Evolutionary conservation across 1,140 invertebrate species (phyloP), one percentile per base, ranked within the genome.

Genomic region (Proales similis): DNA sequence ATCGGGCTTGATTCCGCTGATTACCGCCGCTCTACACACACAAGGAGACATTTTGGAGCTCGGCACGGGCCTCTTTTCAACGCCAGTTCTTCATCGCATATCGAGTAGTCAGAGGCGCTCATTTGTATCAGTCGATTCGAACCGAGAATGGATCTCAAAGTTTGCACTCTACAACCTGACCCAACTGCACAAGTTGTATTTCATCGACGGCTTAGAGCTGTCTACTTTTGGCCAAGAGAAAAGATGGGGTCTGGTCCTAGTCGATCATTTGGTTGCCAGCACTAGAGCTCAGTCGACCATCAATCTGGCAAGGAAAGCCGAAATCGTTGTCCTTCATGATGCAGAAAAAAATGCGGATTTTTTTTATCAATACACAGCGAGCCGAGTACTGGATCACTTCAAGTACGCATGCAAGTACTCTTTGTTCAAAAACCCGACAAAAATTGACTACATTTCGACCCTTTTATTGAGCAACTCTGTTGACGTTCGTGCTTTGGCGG

Each of bases 281-380:
- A 19, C 36, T 6, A n/a, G 48, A 36, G 14, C 48, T 4, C 42
- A 38, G 12, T 32, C 36, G 11, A 38, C 30, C 11, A 53, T 26
- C 2, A 33, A 36, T 14, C 42, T 38, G 22, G 27, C 48, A 24
- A 7, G 42, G 7, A 11, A 17, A 53, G 27, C 48, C 26, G 29
- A 53, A 32, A 53, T 53, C 22, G 48, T 53, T n/a, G 7, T 53
- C 3, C 12, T 36, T 33, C 48, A 53, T 36, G 48, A 53, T 38
- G 48, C 48, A 19, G 48, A 53, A 19, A 53, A 53, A 36, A 33
- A 32, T 38, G 27, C 42, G 1, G 48, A 53, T n/a, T 38, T 38
- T 53, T 19, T 19, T 24, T 53, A 53, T 12, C 9, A 53, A 53
- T 53, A 36, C 17, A 38, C 36, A 53, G 32, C 36, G n/a, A 53